phyloP scores from a whole-genome alignment of 2,113 vertebrate species.

The Dolichotis patagonum region DNA sequence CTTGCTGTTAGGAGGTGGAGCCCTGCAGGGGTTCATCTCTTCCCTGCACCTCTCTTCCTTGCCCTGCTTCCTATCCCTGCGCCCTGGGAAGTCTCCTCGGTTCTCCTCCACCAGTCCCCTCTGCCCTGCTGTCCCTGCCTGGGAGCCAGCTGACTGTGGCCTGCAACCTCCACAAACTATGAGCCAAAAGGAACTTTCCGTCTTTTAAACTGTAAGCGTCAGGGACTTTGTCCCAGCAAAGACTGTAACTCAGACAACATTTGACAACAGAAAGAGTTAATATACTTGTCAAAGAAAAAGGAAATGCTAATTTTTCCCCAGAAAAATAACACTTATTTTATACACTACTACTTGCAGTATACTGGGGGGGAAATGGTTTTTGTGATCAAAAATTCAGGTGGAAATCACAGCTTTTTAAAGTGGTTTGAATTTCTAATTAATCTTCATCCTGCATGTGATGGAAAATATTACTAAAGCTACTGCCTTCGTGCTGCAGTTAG shows the following conservation, averaged over 20 bases:
- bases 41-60: not conserved
- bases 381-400: not conserved
- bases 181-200: not conserved
- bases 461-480: not conserved
- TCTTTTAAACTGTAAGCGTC: not conserved
- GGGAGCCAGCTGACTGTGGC: not conserved
- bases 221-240: not conserved
- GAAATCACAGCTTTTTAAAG: not conserved
- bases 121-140: not conserved
- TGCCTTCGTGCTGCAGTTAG: not conserved
- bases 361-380: not conserved
- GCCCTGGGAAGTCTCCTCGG: not conserved
- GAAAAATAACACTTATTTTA: not conserved
- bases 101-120: not conserved
- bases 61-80: not conserved
- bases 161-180: not conserved
- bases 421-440: constrained; percentile 7
- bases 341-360: not conserved
- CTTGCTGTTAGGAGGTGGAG: not conserved
- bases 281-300: constrained; percentile 52
- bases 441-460: not conserved
- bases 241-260: not conserved
- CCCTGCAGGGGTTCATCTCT: too few species aligned
- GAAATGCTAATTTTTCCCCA: not conserved
- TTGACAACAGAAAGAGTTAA: constrained; percentile 43